phyloP scores from a whole-genome alignment of 2,888 invertebrate genomes.

The Plemyria rubiginata region DNA sequence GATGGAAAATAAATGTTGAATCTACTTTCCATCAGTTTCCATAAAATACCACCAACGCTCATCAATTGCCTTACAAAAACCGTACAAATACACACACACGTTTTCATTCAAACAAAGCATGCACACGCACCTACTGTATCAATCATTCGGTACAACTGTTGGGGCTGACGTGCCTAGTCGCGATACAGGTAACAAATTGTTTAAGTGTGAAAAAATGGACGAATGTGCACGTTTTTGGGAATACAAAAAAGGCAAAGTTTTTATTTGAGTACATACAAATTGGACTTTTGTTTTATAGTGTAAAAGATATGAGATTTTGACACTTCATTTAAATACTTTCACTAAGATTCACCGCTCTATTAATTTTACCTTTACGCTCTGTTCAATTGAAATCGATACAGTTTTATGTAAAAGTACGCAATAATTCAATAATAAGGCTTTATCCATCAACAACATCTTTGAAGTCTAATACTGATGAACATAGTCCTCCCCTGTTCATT shows the following conservation, averaged over 20 bases:
- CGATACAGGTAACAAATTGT: slow-evolving; percentile 42
- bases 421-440: no score
- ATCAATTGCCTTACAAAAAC: background rate
- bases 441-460: no score
- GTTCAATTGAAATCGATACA: no score
- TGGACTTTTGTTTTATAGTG: background rate
- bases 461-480: no score
- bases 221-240: slow-evolving; percentile 1
- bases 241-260: background rate
- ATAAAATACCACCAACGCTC: background rate
- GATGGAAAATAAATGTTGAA: background rate
- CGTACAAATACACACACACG: background rate
- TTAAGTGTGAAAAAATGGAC: slow-evolving; percentile 20
- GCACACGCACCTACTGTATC: slow-evolving; percentile 40
- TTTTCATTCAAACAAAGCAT: slow-evolving; percentile 4
- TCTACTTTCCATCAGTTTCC: background rate
- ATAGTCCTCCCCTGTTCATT: no score
- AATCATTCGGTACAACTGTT: slow-evolving; percentile 45
- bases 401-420: no score
- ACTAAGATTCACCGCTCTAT: no score
- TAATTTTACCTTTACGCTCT: no score
- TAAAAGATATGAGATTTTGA: no score
- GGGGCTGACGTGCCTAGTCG: slow-evolving; percentile 42
- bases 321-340: no score
- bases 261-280: background rate